These are phyloP conservation scores for Hybos culiciformis DNA, from an alignment of 2,888 invertebrate species.

Conservation along the genomic window DNA sequence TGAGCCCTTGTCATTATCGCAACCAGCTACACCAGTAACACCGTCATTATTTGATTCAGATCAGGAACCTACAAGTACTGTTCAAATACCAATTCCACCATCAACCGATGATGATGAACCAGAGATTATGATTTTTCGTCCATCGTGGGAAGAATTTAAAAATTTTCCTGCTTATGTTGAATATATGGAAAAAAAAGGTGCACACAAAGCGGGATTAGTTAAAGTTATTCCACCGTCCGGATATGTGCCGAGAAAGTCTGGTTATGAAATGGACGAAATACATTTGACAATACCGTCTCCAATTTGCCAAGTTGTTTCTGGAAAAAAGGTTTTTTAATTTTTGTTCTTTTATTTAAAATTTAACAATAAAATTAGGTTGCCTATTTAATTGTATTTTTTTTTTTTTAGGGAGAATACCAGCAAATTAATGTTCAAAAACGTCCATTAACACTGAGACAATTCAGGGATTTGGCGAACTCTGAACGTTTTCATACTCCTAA, in stretches of 20 bases:
- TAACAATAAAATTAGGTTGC: no score
- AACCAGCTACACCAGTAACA: no score
- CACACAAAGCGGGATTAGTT: slow-evolving; percentile 65
- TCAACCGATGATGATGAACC: no score
- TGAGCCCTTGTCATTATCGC: no score
- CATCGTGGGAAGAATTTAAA: slow-evolving; percentile 91
- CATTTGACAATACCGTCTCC: slow-evolving; percentile 84
- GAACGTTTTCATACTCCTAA: slow-evolving; percentile 53
- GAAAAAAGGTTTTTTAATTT: slow-evolving; percentile 36
- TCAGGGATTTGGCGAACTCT: slow-evolving; percentile 69
- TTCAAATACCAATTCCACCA: no score
- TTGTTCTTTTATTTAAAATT: no score
- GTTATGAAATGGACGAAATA: slow-evolving; percentile 70
- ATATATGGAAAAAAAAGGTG: slow-evolving; percentile 80
- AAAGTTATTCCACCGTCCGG: slow-evolving; percentile 91
- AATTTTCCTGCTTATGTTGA: slow-evolving; percentile 82
- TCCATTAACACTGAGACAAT: slow-evolving; percentile 78
- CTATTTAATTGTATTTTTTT: neutral
- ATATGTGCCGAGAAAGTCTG: slow-evolving; percentile 75
- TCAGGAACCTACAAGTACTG: no score
- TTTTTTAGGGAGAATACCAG: slow-evolving; percentile 60
- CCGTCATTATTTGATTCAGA: no score
- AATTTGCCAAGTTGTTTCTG: slow-evolving; percentile 84
- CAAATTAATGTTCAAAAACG: slow-evolving; percentile 94
- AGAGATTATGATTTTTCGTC: slow-evolving; percentile 54